Conservation (phyloP, 2,797 vertebrate species). For the Enteromius afrohamiltoni region DNA sequence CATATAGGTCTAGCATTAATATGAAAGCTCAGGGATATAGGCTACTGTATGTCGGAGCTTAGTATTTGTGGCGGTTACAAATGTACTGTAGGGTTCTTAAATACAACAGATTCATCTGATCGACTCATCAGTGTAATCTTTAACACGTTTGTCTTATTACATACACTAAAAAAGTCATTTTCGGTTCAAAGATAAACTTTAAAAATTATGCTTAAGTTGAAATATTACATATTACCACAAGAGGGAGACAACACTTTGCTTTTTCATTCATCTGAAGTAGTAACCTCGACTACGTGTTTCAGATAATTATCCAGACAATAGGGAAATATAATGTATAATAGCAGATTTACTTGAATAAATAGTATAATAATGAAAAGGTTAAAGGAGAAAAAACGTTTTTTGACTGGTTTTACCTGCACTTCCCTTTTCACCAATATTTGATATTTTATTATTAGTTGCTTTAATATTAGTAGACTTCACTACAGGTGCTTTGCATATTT, state of each 20-base stretch:
- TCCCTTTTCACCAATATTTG: slow-evolving; percentile 11
- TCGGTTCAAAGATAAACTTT: not conserved
- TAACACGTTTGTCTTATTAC: not conserved
- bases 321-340: not conserved
- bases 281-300: not conserved
- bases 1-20: not conserved
- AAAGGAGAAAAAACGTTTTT: not conserved
- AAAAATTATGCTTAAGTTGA: not conserved
- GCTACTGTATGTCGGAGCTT: not conserved
- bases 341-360: not conserved
- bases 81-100: not conserved
- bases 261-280: not conserved
- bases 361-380: not conserved
- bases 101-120: not conserved
- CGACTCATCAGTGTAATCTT: not conserved
- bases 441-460: slow-evolving; percentile 13
- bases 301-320: not conserved
- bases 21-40: not conserved
- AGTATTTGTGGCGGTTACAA: not conserved
- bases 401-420: not conserved
- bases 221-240: slow-evolving; percentile 18
- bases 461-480: slow-evolving; percentile 4
- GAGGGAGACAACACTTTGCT: slow-evolving; percentile 26
- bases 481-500: not conserved
- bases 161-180: not conserved